These are phyloP conservation scores for Patella ulyssiponensis DNA, from an alignment of 2,888 invertebrate genomes.

Conservation along the genomic window DNA sequence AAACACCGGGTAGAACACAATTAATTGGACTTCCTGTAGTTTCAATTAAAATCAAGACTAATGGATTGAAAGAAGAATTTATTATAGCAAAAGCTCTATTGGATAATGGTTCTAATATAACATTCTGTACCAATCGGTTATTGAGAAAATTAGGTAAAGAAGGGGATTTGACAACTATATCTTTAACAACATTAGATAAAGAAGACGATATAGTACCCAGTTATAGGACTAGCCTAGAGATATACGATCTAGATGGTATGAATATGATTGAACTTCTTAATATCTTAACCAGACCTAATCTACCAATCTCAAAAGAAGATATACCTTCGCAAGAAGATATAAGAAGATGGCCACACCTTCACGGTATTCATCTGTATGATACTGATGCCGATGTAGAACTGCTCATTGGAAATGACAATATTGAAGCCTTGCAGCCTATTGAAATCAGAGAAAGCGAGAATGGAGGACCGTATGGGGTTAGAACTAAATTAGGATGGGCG, in stretches of 20 bases:
- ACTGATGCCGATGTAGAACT: neutral
- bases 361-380: neutral
- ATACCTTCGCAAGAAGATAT: neutral
- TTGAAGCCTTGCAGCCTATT: neutral
- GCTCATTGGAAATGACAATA: neutral
- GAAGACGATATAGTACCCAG: neutral
- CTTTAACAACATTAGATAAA: neutral
- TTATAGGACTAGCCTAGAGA: neutral
- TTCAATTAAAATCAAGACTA: too few relatives aligned
- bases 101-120: neutral
- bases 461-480: neutral
- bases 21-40: too few relatives aligned
- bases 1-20: too few relatives aligned
- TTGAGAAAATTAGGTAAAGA: neutral
- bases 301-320: neutral
- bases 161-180: neutral
- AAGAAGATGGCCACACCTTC: neutral
- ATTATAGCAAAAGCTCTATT: neutral
- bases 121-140: neutral
- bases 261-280: neutral
- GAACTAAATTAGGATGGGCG: constrained; percentile 25
- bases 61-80: too few relatives aligned
- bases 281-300: neutral
- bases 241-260: neutral
- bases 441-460: neutral